Evolutionary conservation across 2,797 vertebrate species (phyloP).

Genomic region (Luscinia megarhynchos): DNA sequence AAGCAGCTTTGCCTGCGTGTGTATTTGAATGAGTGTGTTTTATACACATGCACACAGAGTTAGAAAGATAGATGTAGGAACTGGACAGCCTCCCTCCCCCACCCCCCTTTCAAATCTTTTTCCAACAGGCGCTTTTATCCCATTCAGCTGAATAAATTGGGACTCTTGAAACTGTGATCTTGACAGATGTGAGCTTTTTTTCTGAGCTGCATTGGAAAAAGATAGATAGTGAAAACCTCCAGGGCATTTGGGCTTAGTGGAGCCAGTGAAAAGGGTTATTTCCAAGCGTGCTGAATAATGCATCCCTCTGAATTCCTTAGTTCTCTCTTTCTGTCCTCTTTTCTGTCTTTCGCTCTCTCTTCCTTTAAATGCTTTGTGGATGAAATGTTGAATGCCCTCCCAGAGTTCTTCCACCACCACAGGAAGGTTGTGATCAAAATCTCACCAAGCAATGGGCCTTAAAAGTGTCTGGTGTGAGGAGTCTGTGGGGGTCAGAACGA

Average conservation of each 20-base stretch:
- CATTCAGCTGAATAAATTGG: constrained; percentile 70
- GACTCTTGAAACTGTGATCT: constrained; percentile 72
- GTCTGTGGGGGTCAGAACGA: background rate
- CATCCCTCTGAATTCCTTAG: constrained; percentile 65
- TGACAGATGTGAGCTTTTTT: constrained; percentile 73
- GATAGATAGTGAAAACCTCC: constrained; percentile 71
- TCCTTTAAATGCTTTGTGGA: constrained; percentile 37
- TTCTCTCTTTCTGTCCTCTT: constrained; percentile 55
- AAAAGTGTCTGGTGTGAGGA: background rate
- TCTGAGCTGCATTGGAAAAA: constrained; percentile 56
- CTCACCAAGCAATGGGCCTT: background rate
- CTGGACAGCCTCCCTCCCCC: constrained; percentile 49
- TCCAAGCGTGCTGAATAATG: constrained; percentile 70
- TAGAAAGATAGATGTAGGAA: constrained; percentile 50
- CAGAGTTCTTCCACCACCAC: background rate
- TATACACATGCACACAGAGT: background rate
- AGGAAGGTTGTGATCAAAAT: constrained; percentile 31
- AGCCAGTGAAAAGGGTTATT: constrained; percentile 72
- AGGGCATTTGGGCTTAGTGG: constrained; percentile 70
- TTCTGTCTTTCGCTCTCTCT: constrained; percentile 41
- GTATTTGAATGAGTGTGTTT: background rate
- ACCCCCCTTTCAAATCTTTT: constrained; percentile 46
- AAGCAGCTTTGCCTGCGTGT: background rate
- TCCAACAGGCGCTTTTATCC: constrained; percentile 59
- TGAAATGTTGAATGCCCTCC: constrained; percentile 15